Conservation (phyloP, 2,113 vertebrate genomes). For the Notarius quadriscutis region DNA sequence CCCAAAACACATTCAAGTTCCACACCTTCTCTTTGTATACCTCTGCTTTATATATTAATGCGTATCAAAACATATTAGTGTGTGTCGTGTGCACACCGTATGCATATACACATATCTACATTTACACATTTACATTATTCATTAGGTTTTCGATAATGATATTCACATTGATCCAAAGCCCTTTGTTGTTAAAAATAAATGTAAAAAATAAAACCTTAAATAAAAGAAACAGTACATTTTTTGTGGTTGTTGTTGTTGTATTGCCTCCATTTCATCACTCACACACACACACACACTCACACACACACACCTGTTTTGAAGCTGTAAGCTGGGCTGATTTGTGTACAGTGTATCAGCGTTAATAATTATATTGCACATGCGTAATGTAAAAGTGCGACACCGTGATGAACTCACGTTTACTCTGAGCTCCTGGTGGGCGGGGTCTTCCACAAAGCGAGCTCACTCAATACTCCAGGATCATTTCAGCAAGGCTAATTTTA, state of each 20-base stretch:
- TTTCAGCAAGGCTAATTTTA: neutral
- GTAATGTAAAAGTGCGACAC: neutral
- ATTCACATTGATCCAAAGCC: constrained; percentile 69
- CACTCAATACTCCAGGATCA: neutral
- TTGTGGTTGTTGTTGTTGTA: constrained; percentile 49
- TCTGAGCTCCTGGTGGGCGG: no score
- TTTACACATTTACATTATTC: constrained; percentile 68
- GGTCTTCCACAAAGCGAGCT: neutral
- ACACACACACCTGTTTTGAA: constrained; percentile 24
- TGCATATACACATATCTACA: constrained; percentile 62
- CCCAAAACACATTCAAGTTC: constrained; percentile 30
- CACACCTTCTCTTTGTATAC: constrained; percentile 10
- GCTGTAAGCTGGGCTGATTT: constrained; percentile 23
- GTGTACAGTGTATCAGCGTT: constrained; percentile 39
- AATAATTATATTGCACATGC: constrained; percentile 51
- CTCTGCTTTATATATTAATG: constrained; percentile 44
- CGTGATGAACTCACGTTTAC: neutral
- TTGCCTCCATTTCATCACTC: constrained; percentile 47
- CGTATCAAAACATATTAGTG: constrained; percentile 56
- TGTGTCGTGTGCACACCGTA: constrained; percentile 57
- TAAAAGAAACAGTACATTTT: constrained; percentile 63
- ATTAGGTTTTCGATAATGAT: constrained; percentile 59
- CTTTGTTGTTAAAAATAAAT: constrained; percentile 58
- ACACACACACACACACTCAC: constrained; percentile 24
- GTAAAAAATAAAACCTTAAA: constrained; percentile 43